Evolutionary conservation across 2,113 vertebrate species (phyloP).

Genomic region (Eonycteris spelaea): DNA sequence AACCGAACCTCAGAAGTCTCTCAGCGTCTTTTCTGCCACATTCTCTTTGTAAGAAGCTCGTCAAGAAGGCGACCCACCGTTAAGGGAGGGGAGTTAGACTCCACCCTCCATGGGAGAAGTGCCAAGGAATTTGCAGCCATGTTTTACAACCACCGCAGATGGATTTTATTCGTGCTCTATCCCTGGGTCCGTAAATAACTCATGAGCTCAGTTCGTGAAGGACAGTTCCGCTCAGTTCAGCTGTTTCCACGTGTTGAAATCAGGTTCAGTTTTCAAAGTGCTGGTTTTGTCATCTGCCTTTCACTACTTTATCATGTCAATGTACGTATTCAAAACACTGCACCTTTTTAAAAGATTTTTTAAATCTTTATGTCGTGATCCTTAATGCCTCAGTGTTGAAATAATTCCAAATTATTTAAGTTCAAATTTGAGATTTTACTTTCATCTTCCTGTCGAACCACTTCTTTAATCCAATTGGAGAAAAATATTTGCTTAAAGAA

Average conservation of each 20-base stretch:
- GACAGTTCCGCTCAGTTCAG: background rate
- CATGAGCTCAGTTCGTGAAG: background rate
- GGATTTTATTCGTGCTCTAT: background rate
- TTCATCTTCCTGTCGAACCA: constrained; percentile 27
- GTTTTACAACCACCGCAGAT: background rate
- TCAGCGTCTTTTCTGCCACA: background rate
- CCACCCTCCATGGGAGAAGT: background rate
- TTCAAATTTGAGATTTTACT: constrained; percentile 42
- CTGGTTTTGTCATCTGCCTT: background rate
- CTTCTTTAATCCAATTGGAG: constrained; percentile 28
- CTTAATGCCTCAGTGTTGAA: constrained; percentile 39
- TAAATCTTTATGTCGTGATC: background rate
- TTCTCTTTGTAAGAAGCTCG: background rate
- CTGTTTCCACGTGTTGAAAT: background rate
- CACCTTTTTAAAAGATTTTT: background rate
- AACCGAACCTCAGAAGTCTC: background rate
- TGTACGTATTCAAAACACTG: background rate
- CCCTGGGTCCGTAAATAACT: background rate
- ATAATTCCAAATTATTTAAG: constrained; percentile 38
- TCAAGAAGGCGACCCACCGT: background rate
- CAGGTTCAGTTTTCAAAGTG: background rate
- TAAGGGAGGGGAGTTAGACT: background rate
- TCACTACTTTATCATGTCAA: background rate
- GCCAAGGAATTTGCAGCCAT: background rate
- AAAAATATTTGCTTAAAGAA: background rate